Base-by-base conservation (phyloP, 2,888 invertebrate species). In the Acleris emargana region DNA sequence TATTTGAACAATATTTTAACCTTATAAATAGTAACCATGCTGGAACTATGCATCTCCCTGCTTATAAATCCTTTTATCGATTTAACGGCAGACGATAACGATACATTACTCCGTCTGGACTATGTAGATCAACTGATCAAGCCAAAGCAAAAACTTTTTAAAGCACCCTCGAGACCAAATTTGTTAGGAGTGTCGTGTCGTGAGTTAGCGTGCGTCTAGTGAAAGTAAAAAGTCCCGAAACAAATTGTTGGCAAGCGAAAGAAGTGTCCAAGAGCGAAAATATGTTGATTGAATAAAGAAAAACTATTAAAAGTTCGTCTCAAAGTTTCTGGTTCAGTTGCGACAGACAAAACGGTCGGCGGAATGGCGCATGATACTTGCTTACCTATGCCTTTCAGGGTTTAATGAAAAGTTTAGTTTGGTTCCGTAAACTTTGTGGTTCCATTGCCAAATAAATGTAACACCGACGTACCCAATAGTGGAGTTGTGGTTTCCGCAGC, bases 271-370 rank as follows among this genome's bases (percentile, higher is more conserved):
- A 85, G 83, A 87, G 84, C 86, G 81, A 89, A 91, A 89, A 90
- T 90, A 91, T 91, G 91, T 90, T 91, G 91, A 91, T 91, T 90
- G 90, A 90, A 91, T 90, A 89, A 90, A 88, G 89, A 86, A 91
- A 91, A 90, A 89, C 90, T 89, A 89, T 90, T 91, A 91, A 90
- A 91, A 91, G 84, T 91, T 91, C 77, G 75, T 76, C 82, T 75
- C 80, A 67, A 81, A 83, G 82, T 84, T 87, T 86, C 86, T 81
- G 82, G 83, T 84, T 87, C 82, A 82, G 80, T 85, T 81, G 79
- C 76, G 72, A 78, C 80, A 80, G 81, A 84, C 84, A 82, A 80
- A 82, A 82, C 79, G 78, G 71, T 78, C 83, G 82, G 83, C 85
- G 73, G 76, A 79, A 73, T 69, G 69, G 66, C 67, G 69, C 17